Percentiles rank a stretch among this genome's conserved stretches.
Evolutionary conservation across 1,140 invertebrate genomes (phyloP).

Genomic region (Caenorhabditis brenneri): DNA sequence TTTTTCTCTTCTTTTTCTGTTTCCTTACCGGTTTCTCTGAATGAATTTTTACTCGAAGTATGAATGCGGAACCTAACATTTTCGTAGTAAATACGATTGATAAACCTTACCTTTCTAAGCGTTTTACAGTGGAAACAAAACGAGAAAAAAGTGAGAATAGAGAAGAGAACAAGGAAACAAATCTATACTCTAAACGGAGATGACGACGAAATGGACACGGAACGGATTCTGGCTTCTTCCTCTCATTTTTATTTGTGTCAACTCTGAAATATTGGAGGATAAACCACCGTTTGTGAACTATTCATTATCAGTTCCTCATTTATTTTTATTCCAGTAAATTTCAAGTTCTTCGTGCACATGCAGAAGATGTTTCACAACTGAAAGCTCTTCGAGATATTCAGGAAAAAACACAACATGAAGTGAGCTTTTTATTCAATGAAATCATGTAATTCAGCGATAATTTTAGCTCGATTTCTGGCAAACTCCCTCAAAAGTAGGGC

Average conservation of each 20-base stretch:
- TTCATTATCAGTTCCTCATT: neutral
- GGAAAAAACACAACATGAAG: neutral
- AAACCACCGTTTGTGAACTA: neutral
- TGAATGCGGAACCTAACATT: neutral
- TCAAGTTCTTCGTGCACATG: slow-evolving; percentile 34
- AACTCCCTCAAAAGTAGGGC: slow-evolving; percentile 73
- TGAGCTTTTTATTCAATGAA: neutral
- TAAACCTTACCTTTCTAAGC: neutral
- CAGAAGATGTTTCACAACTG: neutral
- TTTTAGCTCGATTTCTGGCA: slow-evolving; percentile 74
- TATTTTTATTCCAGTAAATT: neutral
- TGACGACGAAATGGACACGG: neutral
- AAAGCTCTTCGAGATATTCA: slow-evolving; percentile 9
- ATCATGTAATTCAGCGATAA: neutral
- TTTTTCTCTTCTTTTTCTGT: neutral
- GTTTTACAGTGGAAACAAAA: neutral
- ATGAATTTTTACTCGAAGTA: neutral
- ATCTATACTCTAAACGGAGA: neutral
- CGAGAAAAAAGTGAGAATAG: neutral
- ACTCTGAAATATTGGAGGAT: neutral
- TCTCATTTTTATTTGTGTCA: neutral
- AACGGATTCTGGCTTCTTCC: neutral
- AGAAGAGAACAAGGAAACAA: neutral
- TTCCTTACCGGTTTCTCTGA: neutral
- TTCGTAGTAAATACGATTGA: neutral